Evolutionary conservation across 2,113 vertebrate species (phyloP), one percentile per base, ranked within the genome.

Genomic region (Catharus bicknelli): DNA sequence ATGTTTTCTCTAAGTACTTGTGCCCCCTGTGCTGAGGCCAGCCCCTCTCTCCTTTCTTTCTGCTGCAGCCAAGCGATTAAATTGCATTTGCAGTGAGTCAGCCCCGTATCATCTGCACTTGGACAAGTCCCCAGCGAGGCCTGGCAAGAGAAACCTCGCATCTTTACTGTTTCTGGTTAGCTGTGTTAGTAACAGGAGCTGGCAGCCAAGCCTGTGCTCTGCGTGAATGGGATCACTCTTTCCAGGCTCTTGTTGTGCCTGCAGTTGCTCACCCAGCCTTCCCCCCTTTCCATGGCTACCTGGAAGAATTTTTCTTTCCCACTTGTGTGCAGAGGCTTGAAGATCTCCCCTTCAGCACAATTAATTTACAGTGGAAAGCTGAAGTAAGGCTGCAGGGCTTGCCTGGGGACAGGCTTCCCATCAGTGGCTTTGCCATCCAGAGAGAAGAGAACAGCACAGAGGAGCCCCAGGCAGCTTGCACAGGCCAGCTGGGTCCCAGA

Each of bases 91-190:
- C 78, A 54, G 7, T 76, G 81, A 93, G 78, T 87, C 94, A 91
- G 57, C 63, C 75, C 34, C 0, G 0, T 69, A 76, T 83, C 34
- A 4, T 74, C 55, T 76, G 82, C 25, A 15, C 72, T 95, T 92
- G 84, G 87, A 73, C 32, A 80, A 43, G 34, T 94, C 68, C 55
- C 55, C 79, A 59, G 78, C 0, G 0, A 88, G 79, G 34, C 34
- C 87, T 95, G 78, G 74, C 67, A 67, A 89, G 82, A 83, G 82
- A 81, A 83, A 69, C 67, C 34, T 87, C 0, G 0, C 36, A 45
- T 90, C 75, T 88, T 83, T 80, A 45, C 82, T 74, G 70, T 91
- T 90, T 91, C 87, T 95, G 82, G 55, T 94, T 92, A 88, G 79
- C 85, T 67, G 75, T 83, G 64, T 77, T 76, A 92, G 7, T 85